These are phyloP conservation scores for Xestia c-nigrum DNA, from an alignment of 2,888 invertebrate genomes.

Conservation along the genomic window DNA sequence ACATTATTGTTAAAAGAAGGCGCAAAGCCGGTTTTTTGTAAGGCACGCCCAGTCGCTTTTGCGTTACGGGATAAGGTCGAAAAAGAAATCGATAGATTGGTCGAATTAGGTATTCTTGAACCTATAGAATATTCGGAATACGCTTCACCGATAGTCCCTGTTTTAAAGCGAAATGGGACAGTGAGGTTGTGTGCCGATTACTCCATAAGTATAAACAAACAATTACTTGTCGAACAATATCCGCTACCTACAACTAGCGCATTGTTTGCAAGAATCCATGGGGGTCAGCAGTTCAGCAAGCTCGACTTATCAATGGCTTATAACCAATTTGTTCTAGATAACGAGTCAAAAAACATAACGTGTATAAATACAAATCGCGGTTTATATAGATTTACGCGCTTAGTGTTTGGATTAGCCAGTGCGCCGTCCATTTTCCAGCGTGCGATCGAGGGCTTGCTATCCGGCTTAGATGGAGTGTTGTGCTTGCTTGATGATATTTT, in stretches of 20 bases:
- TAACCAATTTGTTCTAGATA: constrained; percentile 4
- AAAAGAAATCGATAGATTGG: too few relatives aligned
- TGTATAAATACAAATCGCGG: too few relatives aligned
- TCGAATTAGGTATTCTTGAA: constrained; percentile 6
- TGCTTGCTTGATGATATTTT: too few relatives aligned
- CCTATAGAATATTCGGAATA: background rate
- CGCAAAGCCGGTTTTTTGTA: background rate
- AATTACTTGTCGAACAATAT: background rate
- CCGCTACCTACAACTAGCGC: constrained; percentile 2
- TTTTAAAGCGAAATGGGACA: constrained; percentile 1
- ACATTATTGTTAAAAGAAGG: too few relatives aligned
- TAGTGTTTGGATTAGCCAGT: too few relatives aligned
- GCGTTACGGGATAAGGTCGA: too few relatives aligned
- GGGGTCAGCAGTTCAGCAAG: constrained; percentile 23
- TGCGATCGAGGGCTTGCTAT: too few relatives aligned
- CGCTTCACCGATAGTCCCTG: constrained; percentile 3
- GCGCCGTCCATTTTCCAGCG: too few relatives aligned
- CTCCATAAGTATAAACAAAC: constrained; percentile 6
- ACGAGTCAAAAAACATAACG: too few relatives aligned
- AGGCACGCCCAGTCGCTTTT: constrained; percentile 4
- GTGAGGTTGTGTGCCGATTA: constrained; percentile 12
- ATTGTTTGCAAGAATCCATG: constrained; percentile 14
- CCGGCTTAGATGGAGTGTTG: too few relatives aligned
- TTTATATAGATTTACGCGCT: too few relatives aligned
- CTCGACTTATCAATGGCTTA: constrained; percentile 14